Conservation (phyloP, 1,140 invertebrate genomes). For the Lasioglossum baleicum region DNA sequence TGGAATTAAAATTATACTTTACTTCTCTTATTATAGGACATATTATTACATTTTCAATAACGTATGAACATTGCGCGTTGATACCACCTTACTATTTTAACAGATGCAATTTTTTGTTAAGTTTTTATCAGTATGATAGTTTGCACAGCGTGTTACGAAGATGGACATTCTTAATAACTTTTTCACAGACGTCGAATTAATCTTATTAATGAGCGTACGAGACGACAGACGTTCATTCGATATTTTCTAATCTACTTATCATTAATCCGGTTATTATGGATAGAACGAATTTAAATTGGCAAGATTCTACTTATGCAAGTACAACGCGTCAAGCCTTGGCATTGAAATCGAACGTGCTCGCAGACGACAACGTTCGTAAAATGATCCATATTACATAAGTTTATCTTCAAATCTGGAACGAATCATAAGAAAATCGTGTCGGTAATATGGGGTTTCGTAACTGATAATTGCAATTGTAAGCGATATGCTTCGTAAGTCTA, state of each 20-base stretch:
- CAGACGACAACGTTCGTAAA: background rate
- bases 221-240: background rate
- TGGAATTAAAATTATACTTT: too few relatives aligned
- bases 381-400: constrained; percentile 26
- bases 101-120: too few relatives aligned
- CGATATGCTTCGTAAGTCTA: too few relatives aligned
- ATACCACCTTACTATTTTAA: too few relatives aligned
- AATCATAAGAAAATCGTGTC: background rate
- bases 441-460: background rate
- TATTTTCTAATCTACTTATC: background rate
- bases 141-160: too few relatives aligned
- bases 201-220: background rate
- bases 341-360: background rate
- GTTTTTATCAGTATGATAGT: too few relatives aligned
- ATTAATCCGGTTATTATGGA: background rate
- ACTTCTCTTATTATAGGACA: too few relatives aligned
- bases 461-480: background rate
- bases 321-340: background rate
- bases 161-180: background rate
- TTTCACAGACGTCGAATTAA: background rate
- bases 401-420: background rate
- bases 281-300: background rate
- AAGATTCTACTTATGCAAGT: background rate
- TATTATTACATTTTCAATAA: too few relatives aligned
- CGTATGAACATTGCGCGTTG: too few relatives aligned